Evolutionary conservation across 2,113 vertebrate species (phyloP).

Genomic region (Muntiacus muntjak): DNA sequence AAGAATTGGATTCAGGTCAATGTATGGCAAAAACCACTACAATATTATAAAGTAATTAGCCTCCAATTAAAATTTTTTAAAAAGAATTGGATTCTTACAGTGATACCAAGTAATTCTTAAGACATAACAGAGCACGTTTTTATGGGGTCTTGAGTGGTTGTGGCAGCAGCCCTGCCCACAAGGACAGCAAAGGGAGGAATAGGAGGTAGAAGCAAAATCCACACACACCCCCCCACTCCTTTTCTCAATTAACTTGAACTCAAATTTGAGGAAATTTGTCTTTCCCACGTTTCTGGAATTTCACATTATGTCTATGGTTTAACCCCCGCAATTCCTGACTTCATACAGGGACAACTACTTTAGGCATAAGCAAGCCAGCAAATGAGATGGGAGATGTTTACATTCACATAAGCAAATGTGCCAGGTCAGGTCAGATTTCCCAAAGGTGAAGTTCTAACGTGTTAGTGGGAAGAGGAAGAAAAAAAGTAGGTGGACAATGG

Average conservation of each 20-base stretch:
- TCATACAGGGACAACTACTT: slow-evolving; percentile 26
- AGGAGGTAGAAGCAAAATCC: neutral
- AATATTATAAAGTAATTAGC: too few relatives aligned
- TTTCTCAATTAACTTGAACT: neutral
- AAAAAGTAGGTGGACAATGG: slow-evolving; percentile 47
- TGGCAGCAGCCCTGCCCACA: fast-evolving
- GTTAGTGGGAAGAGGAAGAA: slow-evolving; percentile 49
- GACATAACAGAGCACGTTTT: neutral
- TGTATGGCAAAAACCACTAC: neutral
- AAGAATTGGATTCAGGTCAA: neutral
- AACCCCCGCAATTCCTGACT: slow-evolving; percentile 38
- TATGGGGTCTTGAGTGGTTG: fast-evolving
- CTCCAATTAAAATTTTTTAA: too few relatives aligned
- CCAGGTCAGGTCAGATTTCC: slow-evolving; percentile 56
- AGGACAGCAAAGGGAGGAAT: neutral
- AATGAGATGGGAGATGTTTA: slow-evolving; percentile 72
- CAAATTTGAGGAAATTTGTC: neutral
- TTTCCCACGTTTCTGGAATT: slow-evolving; percentile 64
- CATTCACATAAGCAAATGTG: slow-evolving; percentile 53
- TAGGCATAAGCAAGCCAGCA: slow-evolving; percentile 1
- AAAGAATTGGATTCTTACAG: too few relatives aligned
- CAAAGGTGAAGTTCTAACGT: slow-evolving; percentile 60
- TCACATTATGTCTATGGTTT: slow-evolving; percentile 25
- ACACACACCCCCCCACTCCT: fast-evolving
- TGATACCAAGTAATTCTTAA: neutral